A percentile compares a stretch with the other conserved stretches of the same genome.
Conservation (phyloP, 2,888 invertebrate species). For the Mythimna albipuncta region DNA sequence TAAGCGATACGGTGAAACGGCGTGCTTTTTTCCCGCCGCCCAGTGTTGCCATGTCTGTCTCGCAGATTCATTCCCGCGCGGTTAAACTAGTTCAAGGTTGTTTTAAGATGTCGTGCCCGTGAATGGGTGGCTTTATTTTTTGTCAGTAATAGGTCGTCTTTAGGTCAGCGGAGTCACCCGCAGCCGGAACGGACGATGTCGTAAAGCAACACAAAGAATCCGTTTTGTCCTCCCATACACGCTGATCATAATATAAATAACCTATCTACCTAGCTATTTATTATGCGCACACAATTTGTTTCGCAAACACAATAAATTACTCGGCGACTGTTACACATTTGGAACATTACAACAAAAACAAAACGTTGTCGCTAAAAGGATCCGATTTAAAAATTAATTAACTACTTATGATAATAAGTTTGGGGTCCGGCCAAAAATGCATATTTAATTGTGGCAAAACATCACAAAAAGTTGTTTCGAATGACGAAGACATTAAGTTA, state of each 20-base stretch:
- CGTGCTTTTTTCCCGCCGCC: constrained; percentile 76
- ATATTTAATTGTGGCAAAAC: constrained; percentile 84
- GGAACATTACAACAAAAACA: constrained; percentile 75
- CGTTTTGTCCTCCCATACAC: constrained; percentile 68
- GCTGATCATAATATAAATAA: constrained; percentile 61
- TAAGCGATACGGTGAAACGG: constrained; percentile 82
- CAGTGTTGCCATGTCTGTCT: constrained; percentile 81
- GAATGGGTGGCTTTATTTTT: constrained; percentile 87
- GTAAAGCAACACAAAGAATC: constrained; percentile 79
- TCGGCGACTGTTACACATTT: constrained; percentile 72
- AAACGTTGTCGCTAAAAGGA: constrained; percentile 77
- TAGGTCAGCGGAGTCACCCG: constrained; percentile 85
- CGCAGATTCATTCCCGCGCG: constrained; percentile 81
- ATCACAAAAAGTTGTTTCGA: constrained; percentile 78
- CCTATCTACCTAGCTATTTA: constrained; percentile 64
- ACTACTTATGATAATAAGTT: constrained; percentile 85
- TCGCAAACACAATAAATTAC: constrained; percentile 76
- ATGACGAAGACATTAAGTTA: constrained; percentile 84
- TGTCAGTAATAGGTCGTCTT: constrained; percentile 84
- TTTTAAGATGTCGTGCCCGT: constrained; percentile 73
- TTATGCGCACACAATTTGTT: constrained; percentile 69
- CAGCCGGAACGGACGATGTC: constrained; percentile 77
- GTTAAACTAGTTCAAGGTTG: constrained; percentile 89
- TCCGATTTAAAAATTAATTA: constrained; percentile 85
- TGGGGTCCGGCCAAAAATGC: constrained; percentile 78